Evolutionary conservation across 2,888 invertebrate species (phyloP).

Genomic region (Amphipoea lucens): DNA sequence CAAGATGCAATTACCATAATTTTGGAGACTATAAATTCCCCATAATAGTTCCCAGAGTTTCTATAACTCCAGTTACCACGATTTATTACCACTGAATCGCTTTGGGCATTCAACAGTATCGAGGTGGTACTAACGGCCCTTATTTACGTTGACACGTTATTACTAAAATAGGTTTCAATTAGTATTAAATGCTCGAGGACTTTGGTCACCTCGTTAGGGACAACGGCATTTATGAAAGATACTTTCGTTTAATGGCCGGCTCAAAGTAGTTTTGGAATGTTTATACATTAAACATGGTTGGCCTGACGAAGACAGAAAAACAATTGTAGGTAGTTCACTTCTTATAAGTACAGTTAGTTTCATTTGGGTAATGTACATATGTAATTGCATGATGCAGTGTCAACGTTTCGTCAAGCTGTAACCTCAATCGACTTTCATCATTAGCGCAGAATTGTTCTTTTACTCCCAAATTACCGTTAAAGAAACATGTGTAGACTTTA

Average conservation of each 20-base stretch:
- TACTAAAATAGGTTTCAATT: constrained; percentile 66
- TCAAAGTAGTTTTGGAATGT: constrained; percentile 21
- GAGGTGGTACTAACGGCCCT: constrained; percentile 57
- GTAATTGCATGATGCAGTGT: constrained; percentile 17
- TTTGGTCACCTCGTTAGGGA: constrained; percentile 47
- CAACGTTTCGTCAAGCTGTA: constrained; percentile 7
- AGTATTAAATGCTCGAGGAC: constrained; percentile 54
- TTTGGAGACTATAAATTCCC: constrained; percentile 61
- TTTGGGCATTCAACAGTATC: constrained; percentile 63
- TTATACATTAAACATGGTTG: constrained; percentile 14
- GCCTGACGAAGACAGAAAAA: not conserved
- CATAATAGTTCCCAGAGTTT: constrained; percentile 62
- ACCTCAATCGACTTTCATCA: constrained; percentile 23
- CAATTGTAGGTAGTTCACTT: constrained; percentile 2
- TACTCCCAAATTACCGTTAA: constrained; percentile 20
- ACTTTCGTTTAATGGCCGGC: constrained; percentile 31
- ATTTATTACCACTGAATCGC: constrained; percentile 63
- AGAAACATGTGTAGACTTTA: constrained; percentile 33
- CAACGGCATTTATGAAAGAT: constrained; percentile 54
- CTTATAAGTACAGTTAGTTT: constrained; percentile 26
- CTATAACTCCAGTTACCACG: constrained; percentile 57
- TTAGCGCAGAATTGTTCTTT: constrained; percentile 18
- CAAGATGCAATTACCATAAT: constrained; percentile 62
- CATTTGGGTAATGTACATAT: constrained; percentile 14
- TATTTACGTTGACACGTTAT: constrained; percentile 63